Evolutionary conservation across 1,140 invertebrate genomes (phyloP).

Genomic region (Tetragonula clypearis): DNA sequence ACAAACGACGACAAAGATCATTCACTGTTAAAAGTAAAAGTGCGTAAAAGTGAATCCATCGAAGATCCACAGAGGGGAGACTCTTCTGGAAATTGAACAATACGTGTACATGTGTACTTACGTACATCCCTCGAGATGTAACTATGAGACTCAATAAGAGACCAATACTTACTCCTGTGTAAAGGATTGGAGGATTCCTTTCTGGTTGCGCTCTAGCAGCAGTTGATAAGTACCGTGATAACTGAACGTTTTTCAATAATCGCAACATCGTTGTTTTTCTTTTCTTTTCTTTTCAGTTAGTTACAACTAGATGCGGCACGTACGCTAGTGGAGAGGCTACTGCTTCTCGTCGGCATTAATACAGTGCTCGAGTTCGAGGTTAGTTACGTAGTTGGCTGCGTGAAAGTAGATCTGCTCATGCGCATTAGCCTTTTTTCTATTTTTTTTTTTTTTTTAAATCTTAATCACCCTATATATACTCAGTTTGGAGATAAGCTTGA

Average conservation of each 20-base stretch:
- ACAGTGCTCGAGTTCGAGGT: neutral
- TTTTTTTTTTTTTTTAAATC: neutral
- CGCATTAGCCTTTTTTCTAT: neutral
- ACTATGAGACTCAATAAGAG: neutral
- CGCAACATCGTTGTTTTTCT: slow-evolving; percentile 66
- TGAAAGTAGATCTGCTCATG: neutral
- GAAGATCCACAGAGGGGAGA: neutral
- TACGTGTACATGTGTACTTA: neutral
- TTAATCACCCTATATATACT: neutral
- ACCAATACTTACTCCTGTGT: slow-evolving; percentile 84
- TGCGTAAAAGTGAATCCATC: neutral
- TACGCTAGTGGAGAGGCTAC: too few species aligned
- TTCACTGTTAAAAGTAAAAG: neutral
- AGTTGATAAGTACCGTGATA: slow-evolving; percentile 78
- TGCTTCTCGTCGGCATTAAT: too few species aligned
- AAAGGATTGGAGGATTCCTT: slow-evolving; percentile 84
- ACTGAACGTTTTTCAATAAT: slow-evolving; percentile 74
- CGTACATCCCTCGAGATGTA: neutral
- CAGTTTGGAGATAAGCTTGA: too few species aligned
- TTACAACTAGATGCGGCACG: accelerated
- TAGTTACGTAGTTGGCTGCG: neutral
- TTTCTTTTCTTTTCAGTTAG: neutral
- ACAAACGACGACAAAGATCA: too few species aligned
- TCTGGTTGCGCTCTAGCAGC: slow-evolving; percentile 83
- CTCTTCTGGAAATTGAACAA: neutral